Conservation (phyloP, 2,797 vertebrate species). For the Pantherophis vulpinus region DNA sequence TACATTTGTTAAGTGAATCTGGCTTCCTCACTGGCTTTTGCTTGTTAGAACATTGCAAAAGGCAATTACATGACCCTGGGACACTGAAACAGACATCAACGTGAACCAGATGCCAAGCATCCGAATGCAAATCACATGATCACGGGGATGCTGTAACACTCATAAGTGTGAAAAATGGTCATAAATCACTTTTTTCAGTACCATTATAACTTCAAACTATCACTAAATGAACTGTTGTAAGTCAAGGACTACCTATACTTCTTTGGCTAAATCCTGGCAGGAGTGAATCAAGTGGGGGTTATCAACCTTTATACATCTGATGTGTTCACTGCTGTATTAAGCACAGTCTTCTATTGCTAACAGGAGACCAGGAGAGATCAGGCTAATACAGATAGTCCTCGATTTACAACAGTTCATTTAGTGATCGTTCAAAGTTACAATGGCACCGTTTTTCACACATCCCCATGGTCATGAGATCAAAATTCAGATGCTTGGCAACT, state of each 20-base stretch:
- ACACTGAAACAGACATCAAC: no score
- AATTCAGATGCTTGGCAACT: no score
- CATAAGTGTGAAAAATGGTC: no score
- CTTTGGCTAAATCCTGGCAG: background rate
- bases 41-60: background rate
- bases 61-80: background rate
- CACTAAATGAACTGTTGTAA: no score
- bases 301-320: background rate
- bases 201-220: no score
- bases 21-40: no score
- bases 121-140: no score
- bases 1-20: background rate
- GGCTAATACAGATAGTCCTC: background rate
- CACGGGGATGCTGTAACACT: no score
- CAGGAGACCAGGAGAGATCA: background rate
- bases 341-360: background rate
- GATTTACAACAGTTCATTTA: background rate
- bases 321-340: background rate
- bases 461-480: no score
- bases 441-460: background rate
- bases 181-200: no score
- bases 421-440: background rate
- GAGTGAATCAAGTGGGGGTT: background rate
- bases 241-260: background rate
- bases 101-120: no score